Conservation (phyloP, 2,888 invertebrate species). For the Saturnia japonica region DNA sequence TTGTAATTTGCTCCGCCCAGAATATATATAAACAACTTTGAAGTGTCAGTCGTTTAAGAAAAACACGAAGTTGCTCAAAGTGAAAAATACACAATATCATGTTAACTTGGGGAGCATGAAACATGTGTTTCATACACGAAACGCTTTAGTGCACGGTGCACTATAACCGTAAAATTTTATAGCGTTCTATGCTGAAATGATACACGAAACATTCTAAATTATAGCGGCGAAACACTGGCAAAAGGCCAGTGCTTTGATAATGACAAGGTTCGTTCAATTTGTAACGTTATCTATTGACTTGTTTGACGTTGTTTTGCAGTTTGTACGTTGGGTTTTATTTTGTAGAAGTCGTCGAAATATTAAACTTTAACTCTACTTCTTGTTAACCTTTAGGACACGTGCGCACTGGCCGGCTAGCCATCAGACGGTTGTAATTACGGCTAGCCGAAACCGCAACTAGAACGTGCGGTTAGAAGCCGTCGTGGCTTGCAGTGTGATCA, state of each 20-base stretch:
- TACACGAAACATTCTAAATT: slow-evolving; percentile 80
- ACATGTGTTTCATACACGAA: slow-evolving; percentile 17
- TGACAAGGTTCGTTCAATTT: slow-evolving; percentile 71
- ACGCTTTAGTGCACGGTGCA: slow-evolving; percentile 57
- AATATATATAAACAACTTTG: no score
- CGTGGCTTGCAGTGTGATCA: no score
- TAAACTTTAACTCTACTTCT: not conserved
- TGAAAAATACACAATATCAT: not conserved
- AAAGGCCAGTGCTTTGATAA: slow-evolving; percentile 67
- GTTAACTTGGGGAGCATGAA: slow-evolving; percentile 11
- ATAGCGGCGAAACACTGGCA: slow-evolving; percentile 68
- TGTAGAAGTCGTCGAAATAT: not conserved
- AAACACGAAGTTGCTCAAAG: not conserved
- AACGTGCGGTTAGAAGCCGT: no score
- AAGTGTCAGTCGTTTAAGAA: not conserved
- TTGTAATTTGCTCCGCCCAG: no score
- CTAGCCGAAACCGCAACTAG: no score
- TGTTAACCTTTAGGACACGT: no score
- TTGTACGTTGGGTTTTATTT: slow-evolving; percentile 9
- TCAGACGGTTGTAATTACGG: no score
- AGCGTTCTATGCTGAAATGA: slow-evolving; percentile 78
- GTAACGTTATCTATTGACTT: slow-evolving; percentile 56
- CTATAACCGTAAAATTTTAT: slow-evolving; percentile 80
- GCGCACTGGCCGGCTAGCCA: no score
- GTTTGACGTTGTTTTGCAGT: slow-evolving; percentile 11